These are phyloP conservation scores for Tetranychus piercei DNA, from an alignment of 2,888 invertebrate genomes.

Conservation along the genomic window DNA sequence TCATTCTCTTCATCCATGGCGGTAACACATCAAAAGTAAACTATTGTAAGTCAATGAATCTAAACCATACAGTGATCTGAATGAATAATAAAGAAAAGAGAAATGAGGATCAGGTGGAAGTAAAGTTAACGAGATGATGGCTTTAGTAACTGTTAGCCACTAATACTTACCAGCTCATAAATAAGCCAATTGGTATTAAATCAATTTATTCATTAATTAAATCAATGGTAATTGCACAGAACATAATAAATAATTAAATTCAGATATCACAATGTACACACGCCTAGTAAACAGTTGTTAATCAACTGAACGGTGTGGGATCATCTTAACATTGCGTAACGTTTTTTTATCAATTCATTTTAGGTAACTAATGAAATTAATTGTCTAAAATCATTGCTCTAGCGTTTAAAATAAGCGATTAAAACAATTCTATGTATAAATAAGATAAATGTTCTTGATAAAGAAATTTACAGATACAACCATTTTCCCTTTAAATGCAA, in stretches of 20 bases:
- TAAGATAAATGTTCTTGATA: too few relatives aligned
- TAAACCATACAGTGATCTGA: background rate
- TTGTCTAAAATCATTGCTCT: too few relatives aligned
- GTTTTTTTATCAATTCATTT: background rate
- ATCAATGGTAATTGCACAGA: background rate
- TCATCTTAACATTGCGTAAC: background rate
- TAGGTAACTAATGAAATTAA: too few relatives aligned
- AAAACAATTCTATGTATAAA: too few relatives aligned
- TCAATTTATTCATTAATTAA: background rate
- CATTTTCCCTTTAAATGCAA: too few relatives aligned
- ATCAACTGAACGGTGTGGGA: background rate
- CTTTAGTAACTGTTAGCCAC: background rate
- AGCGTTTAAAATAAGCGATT: too few relatives aligned
- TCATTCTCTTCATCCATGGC: constrained; percentile 6
- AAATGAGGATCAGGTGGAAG: background rate
- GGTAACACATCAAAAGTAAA: background rate
- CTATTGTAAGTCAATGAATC: too few relatives aligned
- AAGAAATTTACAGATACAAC: too few relatives aligned
- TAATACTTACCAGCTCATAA: background rate
- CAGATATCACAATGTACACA: background rate
- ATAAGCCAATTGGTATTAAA: background rate
- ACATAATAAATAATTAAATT: too few relatives aligned
- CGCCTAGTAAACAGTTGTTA: background rate
- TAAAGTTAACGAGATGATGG: too few relatives aligned
- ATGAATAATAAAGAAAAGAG: background rate